Evolutionary conservation across 2,113 vertebrate species (phyloP), one percentile per base, ranked within the genome.

Genomic region (Upupa epops): DNA sequence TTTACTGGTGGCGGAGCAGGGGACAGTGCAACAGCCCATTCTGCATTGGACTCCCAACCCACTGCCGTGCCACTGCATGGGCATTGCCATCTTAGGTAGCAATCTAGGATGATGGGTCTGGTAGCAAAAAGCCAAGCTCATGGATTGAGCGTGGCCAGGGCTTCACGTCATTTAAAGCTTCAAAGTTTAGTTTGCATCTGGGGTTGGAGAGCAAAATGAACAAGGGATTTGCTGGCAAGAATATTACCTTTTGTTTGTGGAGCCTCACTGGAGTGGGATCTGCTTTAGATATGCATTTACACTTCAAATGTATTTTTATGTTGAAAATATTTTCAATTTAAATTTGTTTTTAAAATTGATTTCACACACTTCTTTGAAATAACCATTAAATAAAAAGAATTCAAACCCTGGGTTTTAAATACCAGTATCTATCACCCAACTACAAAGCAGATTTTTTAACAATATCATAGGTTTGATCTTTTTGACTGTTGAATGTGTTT

Each of bases 271-370:
- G 56, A 75, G 79, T 1, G 3, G 29, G 22, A 65, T 90, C 71
- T 79, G 36, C 37, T 61, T 92, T 55, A 46, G 55, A 34, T 63
- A 24, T 42, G 22, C 75, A 76, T 93, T 95, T 89, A 29, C 63
- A 87, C 71, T 92, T 93, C 91, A 89, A 87, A 92, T 1, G 0
- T 58, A 26, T 58, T 91, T 93, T 73, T 83, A 8, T 73, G 14
- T 69, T 73, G 46, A 66, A 66, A 85, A 63, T 72, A 8, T 69
- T 92, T 96, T 76, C 1, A 37, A 61, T 72, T 92, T 16, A 66
- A 76, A 79, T 91, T 64, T 90, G 21, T 78, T 84, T 21, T 15
- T 59, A 56, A 71, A 54, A 82, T 59, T 29, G 8, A 79, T 94
- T 93, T 76, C 46, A 42, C 25, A 46, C 46, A 3, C 31, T 29